Evolutionary conservation across 2,888 invertebrate species (phyloP).

Genomic region (Latrodectus hesperus): DNA sequence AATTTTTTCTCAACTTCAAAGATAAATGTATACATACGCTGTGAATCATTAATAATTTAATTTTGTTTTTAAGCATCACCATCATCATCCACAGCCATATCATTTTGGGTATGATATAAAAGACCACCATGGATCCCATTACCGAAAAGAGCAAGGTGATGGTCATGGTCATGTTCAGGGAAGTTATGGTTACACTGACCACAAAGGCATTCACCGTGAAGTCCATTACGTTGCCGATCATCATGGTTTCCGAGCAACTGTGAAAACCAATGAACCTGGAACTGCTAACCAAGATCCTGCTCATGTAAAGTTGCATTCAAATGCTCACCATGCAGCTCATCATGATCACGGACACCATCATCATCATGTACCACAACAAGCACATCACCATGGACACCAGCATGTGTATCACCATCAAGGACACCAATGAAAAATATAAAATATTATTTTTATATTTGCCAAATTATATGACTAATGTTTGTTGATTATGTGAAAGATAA

Average conservation of each 20-base stretch:
- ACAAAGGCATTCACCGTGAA: conserved; percentile 37
- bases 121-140: conserved; percentile 36
- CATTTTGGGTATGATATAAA: conserved; percentile 46
- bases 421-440: no score
- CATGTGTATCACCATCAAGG: no score
- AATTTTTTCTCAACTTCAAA: no score
- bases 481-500: no score
- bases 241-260: conserved; percentile 30
- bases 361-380: no score
- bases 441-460: no score
- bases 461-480: no score
- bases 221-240: conserved; percentile 50
- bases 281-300: conserved; percentile 49
- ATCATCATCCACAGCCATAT: conserved; percentile 43
- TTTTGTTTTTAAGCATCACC: not conserved
- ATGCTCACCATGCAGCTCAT: not conserved
- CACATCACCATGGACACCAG: no score
- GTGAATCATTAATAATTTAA: no score
- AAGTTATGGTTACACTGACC: conserved; percentile 49
- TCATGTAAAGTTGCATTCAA: conserved; percentile 11
- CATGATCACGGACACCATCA: no score
- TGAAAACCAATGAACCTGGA: conserved; percentile 50
- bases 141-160: conserved; percentile 43
- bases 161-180: conserved; percentile 35
- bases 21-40: no score